Conservation (phyloP, 1,140 invertebrate genomes). For the Saccostrea cuccullata region DNA sequence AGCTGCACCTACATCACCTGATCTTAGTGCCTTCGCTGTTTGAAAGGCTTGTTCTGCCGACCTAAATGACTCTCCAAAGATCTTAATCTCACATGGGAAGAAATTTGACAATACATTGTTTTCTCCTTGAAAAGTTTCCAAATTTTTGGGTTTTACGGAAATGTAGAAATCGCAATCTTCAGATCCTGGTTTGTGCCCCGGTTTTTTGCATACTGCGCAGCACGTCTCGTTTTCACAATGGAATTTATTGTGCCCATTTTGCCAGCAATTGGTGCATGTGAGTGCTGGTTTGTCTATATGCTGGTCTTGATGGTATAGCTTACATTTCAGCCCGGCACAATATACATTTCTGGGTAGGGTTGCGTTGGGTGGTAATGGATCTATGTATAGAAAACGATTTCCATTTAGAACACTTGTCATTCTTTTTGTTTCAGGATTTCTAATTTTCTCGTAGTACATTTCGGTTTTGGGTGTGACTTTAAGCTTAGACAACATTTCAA, state of each 20-base stretch:
- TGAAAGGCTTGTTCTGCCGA: slow-evolving; percentile 17
- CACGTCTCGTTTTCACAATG: no score
- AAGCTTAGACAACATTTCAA: slow-evolving; percentile 17
- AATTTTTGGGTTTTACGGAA: neutral
- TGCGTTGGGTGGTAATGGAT: neutral
- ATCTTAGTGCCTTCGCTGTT: neutral
- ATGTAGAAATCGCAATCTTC: neutral
- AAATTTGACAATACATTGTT: neutral
- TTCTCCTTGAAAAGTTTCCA: neutral
- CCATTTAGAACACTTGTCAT: slow-evolving; percentile 34
- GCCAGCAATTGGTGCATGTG: slow-evolving; percentile 5
- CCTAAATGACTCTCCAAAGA: neutral
- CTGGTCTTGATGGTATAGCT: neutral
- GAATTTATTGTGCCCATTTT: no score
- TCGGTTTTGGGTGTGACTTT: neutral
- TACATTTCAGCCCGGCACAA: neutral
- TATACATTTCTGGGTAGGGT: neutral
- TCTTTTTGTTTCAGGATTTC: slow-evolving; percentile 18
- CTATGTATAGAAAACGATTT: neutral
- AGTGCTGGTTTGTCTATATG: no score
- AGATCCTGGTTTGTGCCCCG: neutral
- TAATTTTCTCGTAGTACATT: slow-evolving; percentile 14
- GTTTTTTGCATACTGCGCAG: neutral
- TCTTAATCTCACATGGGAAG: neutral
- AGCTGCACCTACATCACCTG: neutral